These are phyloP conservation scores for Lithophane socia DNA, from an alignment of 2,888 invertebrate genomes.

Conservation along the genomic window DNA sequence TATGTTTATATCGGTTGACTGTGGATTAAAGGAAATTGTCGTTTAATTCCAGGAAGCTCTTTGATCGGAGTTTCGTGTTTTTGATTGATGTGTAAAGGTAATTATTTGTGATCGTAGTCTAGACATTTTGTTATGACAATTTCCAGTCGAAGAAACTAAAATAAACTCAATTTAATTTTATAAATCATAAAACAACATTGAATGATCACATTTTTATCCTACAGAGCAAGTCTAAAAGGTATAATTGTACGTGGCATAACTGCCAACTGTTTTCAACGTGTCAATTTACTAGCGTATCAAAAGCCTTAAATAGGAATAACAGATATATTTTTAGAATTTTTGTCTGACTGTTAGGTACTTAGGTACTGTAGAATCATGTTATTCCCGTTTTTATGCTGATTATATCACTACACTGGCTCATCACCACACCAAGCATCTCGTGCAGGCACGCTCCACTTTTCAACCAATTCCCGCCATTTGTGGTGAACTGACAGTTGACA, in stretches of 20 bases:
- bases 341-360: neutral
- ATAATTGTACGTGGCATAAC: neutral
- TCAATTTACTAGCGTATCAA: constrained; percentile 11
- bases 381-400: too few relatives aligned
- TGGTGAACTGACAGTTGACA: too few relatives aligned
- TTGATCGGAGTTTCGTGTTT: constrained; percentile 18
- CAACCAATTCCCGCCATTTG: too few relatives aligned
- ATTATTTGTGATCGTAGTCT: neutral
- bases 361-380: too few relatives aligned
- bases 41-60: constrained; percentile 24
- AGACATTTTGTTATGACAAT: neutral
- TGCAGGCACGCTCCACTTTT: too few relatives aligned
- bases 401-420: too few relatives aligned
- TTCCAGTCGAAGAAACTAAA: neutral
- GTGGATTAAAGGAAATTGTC: constrained; percentile 14
- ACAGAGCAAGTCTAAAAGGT: neutral
- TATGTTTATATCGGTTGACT: neutral
- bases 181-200: neutral
- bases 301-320: constrained; percentile 7
- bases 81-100: constrained; percentile 12
- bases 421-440: too few relatives aligned
- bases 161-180: neutral
- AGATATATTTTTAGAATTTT: neutral
- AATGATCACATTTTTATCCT: neutral
- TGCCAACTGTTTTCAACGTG: constrained; percentile 12